A percentile compares a stretch with the other conserved stretches of the same genome.
These are phyloP conservation scores for Tetragonula carbonaria DNA, from an alignment of 2,888 invertebrate genomes.

Conservation along the genomic window DNA sequence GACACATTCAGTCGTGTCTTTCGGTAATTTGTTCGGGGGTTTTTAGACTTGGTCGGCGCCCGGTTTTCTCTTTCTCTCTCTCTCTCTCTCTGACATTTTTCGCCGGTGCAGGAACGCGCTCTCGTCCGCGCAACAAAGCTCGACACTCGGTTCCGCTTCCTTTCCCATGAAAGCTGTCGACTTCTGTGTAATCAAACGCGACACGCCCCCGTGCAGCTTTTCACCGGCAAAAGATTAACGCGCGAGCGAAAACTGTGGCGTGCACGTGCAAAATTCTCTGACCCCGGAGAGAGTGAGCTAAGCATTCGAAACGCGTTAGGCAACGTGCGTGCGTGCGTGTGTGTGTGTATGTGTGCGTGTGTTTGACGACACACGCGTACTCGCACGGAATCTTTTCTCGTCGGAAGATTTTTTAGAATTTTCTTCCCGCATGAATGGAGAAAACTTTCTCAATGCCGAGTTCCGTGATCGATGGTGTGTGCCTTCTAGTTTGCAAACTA, in stretches of 20 bases:
- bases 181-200: constrained; percentile 59
- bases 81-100: constrained; percentile 61
- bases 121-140: constrained; percentile 36
- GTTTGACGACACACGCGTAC: neutral
- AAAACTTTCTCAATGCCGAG: neutral
- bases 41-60: constrained; percentile 54
- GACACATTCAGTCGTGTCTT: constrained; percentile 69
- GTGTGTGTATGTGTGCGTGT: no score
- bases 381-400: neutral
- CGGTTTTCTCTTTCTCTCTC: constrained; percentile 33
- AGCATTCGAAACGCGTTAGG: constrained; percentile 3
- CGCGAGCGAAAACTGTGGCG: constrained; percentile 6
- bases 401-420: neutral
- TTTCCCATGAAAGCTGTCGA: constrained; percentile 65
- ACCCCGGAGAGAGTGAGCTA: neutral
- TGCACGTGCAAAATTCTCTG: neutral
- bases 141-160: constrained; percentile 66
- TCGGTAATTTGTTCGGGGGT: constrained; percentile 73
- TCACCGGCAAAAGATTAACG: constrained; percentile 43
- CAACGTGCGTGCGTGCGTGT: no score
- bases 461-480: neutral
- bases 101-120: constrained; percentile 37
- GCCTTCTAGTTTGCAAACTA: neutral
- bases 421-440: neutral
- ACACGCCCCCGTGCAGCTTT: constrained; percentile 48